phyloP scores from a whole-genome alignment of 2,888 invertebrate species.

The Drosophila lutescens region DNA sequence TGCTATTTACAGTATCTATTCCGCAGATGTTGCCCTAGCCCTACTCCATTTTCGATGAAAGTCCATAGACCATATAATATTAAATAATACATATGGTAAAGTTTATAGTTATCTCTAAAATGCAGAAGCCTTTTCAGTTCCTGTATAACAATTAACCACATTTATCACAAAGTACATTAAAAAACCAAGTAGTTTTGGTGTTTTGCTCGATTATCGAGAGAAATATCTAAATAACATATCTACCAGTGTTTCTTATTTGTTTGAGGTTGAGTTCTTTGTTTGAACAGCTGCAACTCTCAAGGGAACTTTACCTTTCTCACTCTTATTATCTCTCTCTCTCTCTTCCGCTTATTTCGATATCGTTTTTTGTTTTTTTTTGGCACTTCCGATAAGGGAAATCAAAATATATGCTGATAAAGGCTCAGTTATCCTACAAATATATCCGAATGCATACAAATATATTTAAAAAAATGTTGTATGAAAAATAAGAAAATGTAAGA shows the following conservation, averaged over 20 bases:
- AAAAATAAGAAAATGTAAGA: too few species aligned
- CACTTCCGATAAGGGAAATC: constrained; percentile 19
- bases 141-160: too few species aligned
- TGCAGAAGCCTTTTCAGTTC: background rate
- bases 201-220: background rate
- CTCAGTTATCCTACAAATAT: background rate
- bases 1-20: constrained; percentile 1
- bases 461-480: background rate
- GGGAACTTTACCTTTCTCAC: background rate
- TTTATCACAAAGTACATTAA: background rate
- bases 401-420: background rate
- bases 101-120: too few species aligned
- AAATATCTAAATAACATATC: background rate
- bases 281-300: constrained; percentile 21
- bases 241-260: constrained; percentile 1
- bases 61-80: background rate
- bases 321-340: background rate
- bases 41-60: background rate
- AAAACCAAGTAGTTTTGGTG: background rate
- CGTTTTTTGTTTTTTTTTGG: background rate
- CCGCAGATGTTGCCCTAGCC: constrained; percentile 6
- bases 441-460: background rate
- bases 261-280: constrained; percentile 13
- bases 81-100: too few species aligned
- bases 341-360: background rate